A percentile compares a stretch with the other conserved stretches of the same genome.
These are phyloP conservation scores for Callorhinus ursinus DNA, from an alignment of 2,113 vertebrate species.

Conservation along the genomic window DNA sequence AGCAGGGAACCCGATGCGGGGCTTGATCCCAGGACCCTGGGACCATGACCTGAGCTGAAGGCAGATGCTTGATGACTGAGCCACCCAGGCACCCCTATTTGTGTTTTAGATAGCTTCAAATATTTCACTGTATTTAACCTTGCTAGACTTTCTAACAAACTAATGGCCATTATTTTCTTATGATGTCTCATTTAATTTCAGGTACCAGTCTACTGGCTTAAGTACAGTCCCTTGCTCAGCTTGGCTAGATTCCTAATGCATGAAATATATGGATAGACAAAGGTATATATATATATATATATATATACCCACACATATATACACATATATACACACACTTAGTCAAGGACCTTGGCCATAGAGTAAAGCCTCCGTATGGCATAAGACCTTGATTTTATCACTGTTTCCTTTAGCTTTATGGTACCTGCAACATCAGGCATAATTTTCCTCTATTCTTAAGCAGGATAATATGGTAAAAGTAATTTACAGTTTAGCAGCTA, in stretches of 20 bases:
- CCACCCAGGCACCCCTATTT: not conserved
- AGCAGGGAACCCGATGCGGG: no score
- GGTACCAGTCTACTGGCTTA: not conserved
- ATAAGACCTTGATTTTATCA: not conserved
- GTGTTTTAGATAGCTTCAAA: not conserved
- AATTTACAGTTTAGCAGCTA: not conserved
- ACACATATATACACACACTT: not conserved
- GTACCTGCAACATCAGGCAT: not conserved
- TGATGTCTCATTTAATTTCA: not conserved
- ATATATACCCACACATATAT: not conserved
- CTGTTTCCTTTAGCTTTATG: conserved; percentile 21
- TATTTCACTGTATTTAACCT: not conserved
- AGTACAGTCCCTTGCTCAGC: not conserved
- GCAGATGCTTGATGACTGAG: no score
- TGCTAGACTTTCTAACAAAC: not conserved
- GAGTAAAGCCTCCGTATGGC: not conserved
- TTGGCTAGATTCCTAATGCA: not conserved
- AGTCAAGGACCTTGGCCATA: not conserved
- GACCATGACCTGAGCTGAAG: no score
- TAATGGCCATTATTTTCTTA: not conserved
- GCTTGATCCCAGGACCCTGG: no score
- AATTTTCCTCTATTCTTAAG: not conserved
- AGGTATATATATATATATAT: not conserved
- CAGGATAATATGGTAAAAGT: conserved; percentile 2
- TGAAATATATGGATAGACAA: not conserved